Conservation (phyloP, 2,113 vertebrate species). For the Peromyscus leucopus region DNA sequence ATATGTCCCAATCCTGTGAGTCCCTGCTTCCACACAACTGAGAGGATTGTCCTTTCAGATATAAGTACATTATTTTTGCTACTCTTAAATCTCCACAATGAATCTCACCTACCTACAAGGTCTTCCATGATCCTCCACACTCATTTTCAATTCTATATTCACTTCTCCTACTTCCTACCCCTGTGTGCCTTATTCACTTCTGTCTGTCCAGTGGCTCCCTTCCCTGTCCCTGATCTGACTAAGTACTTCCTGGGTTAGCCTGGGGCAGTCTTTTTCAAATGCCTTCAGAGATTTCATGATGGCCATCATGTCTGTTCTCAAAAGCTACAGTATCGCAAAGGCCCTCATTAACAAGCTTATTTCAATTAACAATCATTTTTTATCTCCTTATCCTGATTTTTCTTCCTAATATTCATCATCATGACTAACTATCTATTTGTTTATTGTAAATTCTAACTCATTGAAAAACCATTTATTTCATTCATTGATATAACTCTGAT, state of each 20-base stretch:
- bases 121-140: neutral
- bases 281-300: neutral
- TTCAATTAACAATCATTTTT: neutral
- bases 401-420: neutral
- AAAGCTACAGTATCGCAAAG: neutral
- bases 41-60: neutral
- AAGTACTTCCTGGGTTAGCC: neutral
- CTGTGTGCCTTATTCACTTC: neutral
- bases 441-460: conserved; percentile 16
- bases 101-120: neutral
- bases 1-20: neutral
- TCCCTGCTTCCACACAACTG: neutral
- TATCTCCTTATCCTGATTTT: neutral
- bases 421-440: neutral
- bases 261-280: neutral
- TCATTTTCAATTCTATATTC: neutral
- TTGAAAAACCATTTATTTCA: neutral
- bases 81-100: neutral
- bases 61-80: neutral
- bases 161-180: neutral
- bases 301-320: neutral
- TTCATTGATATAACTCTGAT: neutral
- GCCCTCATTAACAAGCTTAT: neutral
- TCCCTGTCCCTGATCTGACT: neutral
- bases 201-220: neutral